Base-by-base conservation (phyloP, 2,888 invertebrate species). In the Torymus tubicola region DNA sequence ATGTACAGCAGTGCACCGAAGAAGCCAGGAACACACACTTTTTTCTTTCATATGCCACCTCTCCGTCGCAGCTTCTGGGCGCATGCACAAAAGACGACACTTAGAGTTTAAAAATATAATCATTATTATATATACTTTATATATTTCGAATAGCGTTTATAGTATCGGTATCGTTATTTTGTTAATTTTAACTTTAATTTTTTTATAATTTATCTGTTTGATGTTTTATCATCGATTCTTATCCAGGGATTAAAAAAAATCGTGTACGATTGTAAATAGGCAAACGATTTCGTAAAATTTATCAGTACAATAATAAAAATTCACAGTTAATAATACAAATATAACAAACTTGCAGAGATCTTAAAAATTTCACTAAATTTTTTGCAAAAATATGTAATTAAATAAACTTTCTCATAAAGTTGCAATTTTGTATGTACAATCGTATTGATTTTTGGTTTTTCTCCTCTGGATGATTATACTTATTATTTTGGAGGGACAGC, bases 101-200 rank as follows among this genome's bases (percentile, higher is more conserved):
- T 90, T 90, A 90, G 90, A 90, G 89, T 90, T 90, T 90, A 90
- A 90, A 90, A 90, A 90, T 90, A 90, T 90, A 90, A 89, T 90
- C 87, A 89, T 89, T 68, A 77, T 82, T 68, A 77, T 82, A 87
- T 89, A 88, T 89, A 89, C 86, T 88, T 88, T 86, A 85, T 87
- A 88, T 89, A 87, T 84, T 85, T 89, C 84, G 84, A 86, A 86
- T 86, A 86, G 83, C 83, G 63, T 74, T 85, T 84, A 85, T 85
- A 84, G 85, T 86, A 86, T 87, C 85, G 83, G 84, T 85, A 84
- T 86, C 83, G 82, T 84, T 85, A 77, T 61, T 69, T 80, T 81
- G 42, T 78, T 67, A 69, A 68, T 78, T 74, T 63, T 76, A 61
- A 65, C 81, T 74, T 74, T 71, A 67, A 70, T 64, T 76, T 84